Conservation (phyloP, 2,888 invertebrate species). For the Eubasilissa splendida region DNA sequence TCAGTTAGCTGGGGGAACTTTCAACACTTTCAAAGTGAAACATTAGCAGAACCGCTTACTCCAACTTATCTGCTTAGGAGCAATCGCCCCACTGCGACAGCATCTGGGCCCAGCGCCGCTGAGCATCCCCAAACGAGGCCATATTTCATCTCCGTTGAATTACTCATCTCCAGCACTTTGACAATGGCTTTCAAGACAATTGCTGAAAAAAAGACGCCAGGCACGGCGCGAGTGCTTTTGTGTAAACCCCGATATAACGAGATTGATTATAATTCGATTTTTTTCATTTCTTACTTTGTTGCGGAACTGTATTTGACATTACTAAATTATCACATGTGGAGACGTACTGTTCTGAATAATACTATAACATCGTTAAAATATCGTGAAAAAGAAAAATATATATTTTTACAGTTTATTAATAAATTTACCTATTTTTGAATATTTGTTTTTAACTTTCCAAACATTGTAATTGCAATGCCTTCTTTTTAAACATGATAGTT, state of each 20-base stretch:
- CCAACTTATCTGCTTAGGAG: slow-evolving; percentile 18
- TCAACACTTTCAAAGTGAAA: slow-evolving; percentile 13
- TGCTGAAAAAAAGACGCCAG: background rate
- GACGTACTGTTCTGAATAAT: too few species aligned
- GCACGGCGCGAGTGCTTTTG: background rate
- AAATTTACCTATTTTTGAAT: too few species aligned
- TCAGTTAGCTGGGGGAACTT: background rate
- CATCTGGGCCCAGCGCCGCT: slow-evolving; percentile 27
- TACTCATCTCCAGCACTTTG: slow-evolving; percentile 16
- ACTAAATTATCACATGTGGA: too few species aligned
- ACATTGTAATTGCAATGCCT: too few species aligned
- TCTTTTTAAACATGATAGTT: too few species aligned
- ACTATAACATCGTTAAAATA: too few species aligned
- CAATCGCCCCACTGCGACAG: slow-evolving; percentile 12
- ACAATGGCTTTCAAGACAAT: slow-evolving; percentile 13
- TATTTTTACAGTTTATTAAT: too few species aligned
- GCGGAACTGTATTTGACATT: too few species aligned
- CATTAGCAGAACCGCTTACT: slow-evolving; percentile 14
- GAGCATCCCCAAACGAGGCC: slow-evolving; percentile 1
- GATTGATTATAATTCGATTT: background rate
- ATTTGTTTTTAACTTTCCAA: too few species aligned
- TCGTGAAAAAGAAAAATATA: too few species aligned
- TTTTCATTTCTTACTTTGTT: too few species aligned
- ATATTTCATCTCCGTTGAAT: slow-evolving; percentile 7
- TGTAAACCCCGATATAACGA: slow-evolving; percentile 3